Evolutionary conservation across 35 echinoderm and acorn worm species (phyloP), one percentile per base, ranked within the genome.

Genomic region (Nesometra sesokonis): DNA sequence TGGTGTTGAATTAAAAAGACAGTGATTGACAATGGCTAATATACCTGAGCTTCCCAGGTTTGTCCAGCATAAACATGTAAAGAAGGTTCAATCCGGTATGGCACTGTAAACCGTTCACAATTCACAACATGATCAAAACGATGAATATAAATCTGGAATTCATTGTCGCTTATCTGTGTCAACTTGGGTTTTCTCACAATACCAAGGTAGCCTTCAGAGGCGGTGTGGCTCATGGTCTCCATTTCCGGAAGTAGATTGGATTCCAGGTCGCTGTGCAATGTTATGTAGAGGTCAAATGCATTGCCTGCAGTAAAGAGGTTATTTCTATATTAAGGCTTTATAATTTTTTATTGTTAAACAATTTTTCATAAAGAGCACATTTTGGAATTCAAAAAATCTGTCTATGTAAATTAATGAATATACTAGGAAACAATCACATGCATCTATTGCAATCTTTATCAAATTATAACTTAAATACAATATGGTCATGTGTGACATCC

Each of bases 241-340:
- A 85, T 30, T 31, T 80, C 79, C 67, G 57, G 80, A 15, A 94
- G 52, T 13, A 94, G 81, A 39, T 90, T 86, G 1, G 93, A 84
- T 11, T 57, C 29, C 3, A 94, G 88, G 33, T 80, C 85, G 46
- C 89, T 90, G 67, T 79, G 85, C 32, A 94, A 38, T 17, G 37
- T 0, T 40, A 94, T 88, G 85, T 90, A 84, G 23, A 94, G 85
- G 47, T 94, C 93, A 90, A 94, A 94, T 17, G 93, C 93, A 88
- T 94, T 94, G 35, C 93, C 93, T 94, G 88, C 30, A 35, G 81
- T 13, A 27, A 67, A 27, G 15, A 43, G 4, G 15, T 43, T 43
- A 7, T 43, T 7, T 43, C 15, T 43, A 43, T 7, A n/a, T n/a
- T n/a, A n/a, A n/a, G n/a, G n/a, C n/a, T n/a, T n/a, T n/a, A n/a